Base-by-base conservation (phyloP, 2,888 invertebrate species). In the Meganola albula region DNA sequence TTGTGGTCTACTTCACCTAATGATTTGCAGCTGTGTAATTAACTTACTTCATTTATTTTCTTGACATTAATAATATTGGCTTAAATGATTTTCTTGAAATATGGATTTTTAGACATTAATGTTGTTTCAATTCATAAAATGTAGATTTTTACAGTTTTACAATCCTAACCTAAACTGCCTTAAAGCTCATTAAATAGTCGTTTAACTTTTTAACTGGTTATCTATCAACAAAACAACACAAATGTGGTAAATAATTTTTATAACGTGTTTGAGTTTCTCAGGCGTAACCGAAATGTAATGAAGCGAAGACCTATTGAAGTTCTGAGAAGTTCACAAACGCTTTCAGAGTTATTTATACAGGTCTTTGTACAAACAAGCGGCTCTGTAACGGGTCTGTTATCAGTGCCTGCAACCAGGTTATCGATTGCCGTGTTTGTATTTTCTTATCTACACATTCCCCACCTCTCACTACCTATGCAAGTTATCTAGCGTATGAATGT, bases 371-470 rank as follows among this genome's bases (percentile, higher is more conserved):
- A 67, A 67, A 68, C 60, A 56, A 34, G 41, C 48, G 49, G 50
- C 37, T 49, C 41, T 55, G 62, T 70, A 68, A 65, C 57, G 60
- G 59, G 45, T 31, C 38, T 34, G 53, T 67, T 77, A 82, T 80
- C 79, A 71, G 62, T 44, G 50, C 53, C 61, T 65, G 71, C 76
- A 80, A 76, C 74, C 79, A 74, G 77, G 80, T 75, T 82, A 80
- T 82, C 82, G 70, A 72, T 68, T 72, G 73, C 66, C 59, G 65
- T 79, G 78, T 82, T 80, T 80, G 73, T 57, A 48, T 56, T 60
- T 49, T 53, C 62, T 75, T 80, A 82, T 83, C 79, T 65, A 61
- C 58, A 58, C 71, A 74, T 74, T 74, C 73, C 65, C 62, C 61
- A 53, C 59, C 54, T 63, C 55, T 59, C 58, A 58, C 57, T 62